phyloP scores from a whole-genome alignment of 2,113 vertebrate genomes.

The Seriola aureovittata region DNA sequence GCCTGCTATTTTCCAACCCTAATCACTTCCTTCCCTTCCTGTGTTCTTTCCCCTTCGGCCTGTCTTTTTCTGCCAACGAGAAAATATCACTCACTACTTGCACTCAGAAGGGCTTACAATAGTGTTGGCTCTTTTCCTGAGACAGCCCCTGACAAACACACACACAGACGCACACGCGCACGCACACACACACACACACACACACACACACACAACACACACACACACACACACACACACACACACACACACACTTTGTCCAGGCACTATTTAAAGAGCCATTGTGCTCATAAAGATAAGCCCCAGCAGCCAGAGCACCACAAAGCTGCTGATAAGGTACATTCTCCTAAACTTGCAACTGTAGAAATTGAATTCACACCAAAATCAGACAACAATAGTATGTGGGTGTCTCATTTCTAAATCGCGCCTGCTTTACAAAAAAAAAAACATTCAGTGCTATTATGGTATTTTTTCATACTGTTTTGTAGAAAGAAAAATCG shows the following conservation, averaged over 20 bases:
- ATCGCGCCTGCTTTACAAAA: neutral
- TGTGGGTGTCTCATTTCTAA: constrained; percentile 1
- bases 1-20: constrained; percentile 48
- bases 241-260: constrained; percentile 46
- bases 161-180: constrained; percentile 28
- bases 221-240: constrained; percentile 34
- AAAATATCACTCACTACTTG: constrained; percentile 38
- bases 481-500: neutral
- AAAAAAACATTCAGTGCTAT: constrained; percentile 7
- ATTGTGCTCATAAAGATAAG: constrained; percentile 74
- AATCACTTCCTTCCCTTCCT: constrained; percentile 51
- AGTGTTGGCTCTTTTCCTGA: constrained; percentile 16
- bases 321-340: constrained; percentile 64
- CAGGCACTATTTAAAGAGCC: constrained; percentile 71
- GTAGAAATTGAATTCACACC: constrained; percentile 37
- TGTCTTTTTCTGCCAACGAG: neutral
- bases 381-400: constrained; percentile 6
- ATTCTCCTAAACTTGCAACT: constrained; percentile 26
- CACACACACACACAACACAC: constrained; percentile 28
- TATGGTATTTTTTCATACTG: neutral
- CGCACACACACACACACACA: constrained; percentile 33
- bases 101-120: constrained; percentile 44
- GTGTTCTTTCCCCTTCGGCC: constrained; percentile 13
- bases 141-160: constrained; percentile 46
- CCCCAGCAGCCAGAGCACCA: constrained; percentile 36